phyloP scores from a whole-genome alignment of 2,113 vertebrate species.

The Calyptomena viridis region DNA sequence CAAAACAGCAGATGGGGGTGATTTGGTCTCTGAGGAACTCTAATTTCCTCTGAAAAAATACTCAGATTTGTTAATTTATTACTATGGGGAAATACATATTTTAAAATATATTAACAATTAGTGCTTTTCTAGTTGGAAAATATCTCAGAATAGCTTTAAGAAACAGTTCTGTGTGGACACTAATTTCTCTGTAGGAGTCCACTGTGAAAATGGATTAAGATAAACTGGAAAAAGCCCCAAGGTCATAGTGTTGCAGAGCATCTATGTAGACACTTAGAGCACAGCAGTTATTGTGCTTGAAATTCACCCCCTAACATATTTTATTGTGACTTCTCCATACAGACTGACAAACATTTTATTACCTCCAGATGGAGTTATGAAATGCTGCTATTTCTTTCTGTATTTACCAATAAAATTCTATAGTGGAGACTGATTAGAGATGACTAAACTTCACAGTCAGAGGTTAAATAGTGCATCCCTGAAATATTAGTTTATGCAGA shows the following conservation, averaged over 20 bases:
- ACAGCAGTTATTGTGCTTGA: constrained; percentile 36
- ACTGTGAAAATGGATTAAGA: constrained; percentile 61
- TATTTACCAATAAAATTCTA: constrained; percentile 47
- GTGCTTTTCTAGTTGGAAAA: constrained; percentile 39
- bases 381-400: constrained; percentile 31
- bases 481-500: constrained; percentile 65
- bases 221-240: not conserved
- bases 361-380: not conserved
- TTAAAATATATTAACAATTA: constrained; percentile 46
- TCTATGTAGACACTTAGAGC: constrained; percentile 12
- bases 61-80: constrained; percentile 60
- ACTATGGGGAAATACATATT: constrained; percentile 45
- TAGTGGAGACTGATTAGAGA: constrained; percentile 30
- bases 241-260: constrained; percentile 23
- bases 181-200: constrained; percentile 53
- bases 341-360: not conserved
- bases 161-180: constrained; percentile 5
- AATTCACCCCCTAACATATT: constrained; percentile 26
- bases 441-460: constrained; percentile 55
- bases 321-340: not conserved
- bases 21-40: constrained; percentile 67
- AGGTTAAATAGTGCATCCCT: constrained; percentile 36
- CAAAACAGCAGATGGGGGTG: constrained; percentile 69
- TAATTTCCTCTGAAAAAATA: constrained; percentile 64
- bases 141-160: constrained; percentile 18